Evolutionary conservation across 92 coral and sea anemone genomes (phyloP), one percentile per base, ranked within the genome.

Genomic region (Porites divaricata): DNA sequence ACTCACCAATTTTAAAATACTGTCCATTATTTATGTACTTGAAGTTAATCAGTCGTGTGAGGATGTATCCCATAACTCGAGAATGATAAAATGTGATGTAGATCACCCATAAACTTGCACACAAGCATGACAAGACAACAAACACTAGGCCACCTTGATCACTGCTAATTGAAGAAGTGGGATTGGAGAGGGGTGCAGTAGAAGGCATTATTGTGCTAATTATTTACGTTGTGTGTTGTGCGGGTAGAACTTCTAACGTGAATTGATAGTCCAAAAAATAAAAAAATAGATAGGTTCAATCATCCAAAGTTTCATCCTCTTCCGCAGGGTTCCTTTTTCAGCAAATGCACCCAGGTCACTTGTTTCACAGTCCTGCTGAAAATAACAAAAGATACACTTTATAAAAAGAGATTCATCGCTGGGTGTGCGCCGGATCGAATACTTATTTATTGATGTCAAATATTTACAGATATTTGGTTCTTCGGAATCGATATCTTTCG

Each of bases 1-100:
- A 91, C 98, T 83, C 91, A 97, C 99, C 99, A 72, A 97, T 93
- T 79, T 90, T 92, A 80, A 97, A 93, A 86, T 93, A 97, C 24
- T 91, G 90, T 7, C 97, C 98, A 81, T 89, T 93, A 67, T 91
- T 89, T 61, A 97, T 83, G 84, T 93, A 97, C 65, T 89, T 93
- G 62, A 89, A 89, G 77, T 90, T 91, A 15, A 97, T 86, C 85
- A 97, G 79, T 45, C 92, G 68, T 59, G 99, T 97, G 11, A 97
- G 87, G 20, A 93, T 79, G 75, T 83, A 81, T 50, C 99, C 99
- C 83, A 93, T 77, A 51, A 97, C 17, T 1, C 99, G 93, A 5
- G 99, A 93, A 81, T 95, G 96, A 70, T 97, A 97, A 69, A 97
- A 89, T 7, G 98, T 91, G 88, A 97, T 83, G 87, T 95, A 97